Conservation (phyloP, 2,888 invertebrate genomes). For the Aphidius colemani region DNA sequence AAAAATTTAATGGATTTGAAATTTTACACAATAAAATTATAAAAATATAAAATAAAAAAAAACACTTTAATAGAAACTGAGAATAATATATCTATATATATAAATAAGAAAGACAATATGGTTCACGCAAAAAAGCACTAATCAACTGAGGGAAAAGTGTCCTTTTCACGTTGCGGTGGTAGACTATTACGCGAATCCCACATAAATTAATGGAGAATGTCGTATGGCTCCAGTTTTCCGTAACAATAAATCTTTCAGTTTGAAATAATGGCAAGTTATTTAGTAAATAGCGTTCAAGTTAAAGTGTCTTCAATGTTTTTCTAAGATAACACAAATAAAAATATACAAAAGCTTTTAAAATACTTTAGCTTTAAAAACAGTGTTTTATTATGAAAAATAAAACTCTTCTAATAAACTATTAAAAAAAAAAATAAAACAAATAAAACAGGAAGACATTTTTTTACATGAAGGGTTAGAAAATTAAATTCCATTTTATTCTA, state of each 20-base stretch:
- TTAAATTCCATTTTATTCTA: too few species aligned
- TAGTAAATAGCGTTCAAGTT: constrained; percentile 60
- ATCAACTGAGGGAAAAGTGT: constrained; percentile 34
- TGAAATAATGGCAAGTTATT: constrained; percentile 60
- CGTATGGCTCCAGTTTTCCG: constrained; percentile 52
- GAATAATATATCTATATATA: too few species aligned
- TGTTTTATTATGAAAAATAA: constrained; percentile 9
- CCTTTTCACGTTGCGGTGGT: constrained; percentile 53
- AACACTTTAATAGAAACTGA: too few species aligned
- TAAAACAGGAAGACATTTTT: background rate
- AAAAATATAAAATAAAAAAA: background rate
- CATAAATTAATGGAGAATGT: constrained; percentile 56
- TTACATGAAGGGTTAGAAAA: constrained; percentile 1
- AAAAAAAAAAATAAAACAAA: constrained; percentile 19
- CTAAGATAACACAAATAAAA: constrained; percentile 11
- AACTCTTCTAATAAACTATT: constrained; percentile 8
- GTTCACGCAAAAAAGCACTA: background rate
- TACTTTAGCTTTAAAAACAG: constrained; percentile 16
- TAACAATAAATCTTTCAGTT: constrained; percentile 55
- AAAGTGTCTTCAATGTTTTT: constrained; percentile 43
- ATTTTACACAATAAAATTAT: background rate
- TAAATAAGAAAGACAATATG: too few species aligned
- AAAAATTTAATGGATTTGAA: background rate
- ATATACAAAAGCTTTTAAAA: constrained; percentile 8
- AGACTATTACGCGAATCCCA: constrained; percentile 58